phyloP scores from a whole-genome alignment of 2,797 vertebrate genomes.

The Gymnoscopelus microlampas region DNA sequence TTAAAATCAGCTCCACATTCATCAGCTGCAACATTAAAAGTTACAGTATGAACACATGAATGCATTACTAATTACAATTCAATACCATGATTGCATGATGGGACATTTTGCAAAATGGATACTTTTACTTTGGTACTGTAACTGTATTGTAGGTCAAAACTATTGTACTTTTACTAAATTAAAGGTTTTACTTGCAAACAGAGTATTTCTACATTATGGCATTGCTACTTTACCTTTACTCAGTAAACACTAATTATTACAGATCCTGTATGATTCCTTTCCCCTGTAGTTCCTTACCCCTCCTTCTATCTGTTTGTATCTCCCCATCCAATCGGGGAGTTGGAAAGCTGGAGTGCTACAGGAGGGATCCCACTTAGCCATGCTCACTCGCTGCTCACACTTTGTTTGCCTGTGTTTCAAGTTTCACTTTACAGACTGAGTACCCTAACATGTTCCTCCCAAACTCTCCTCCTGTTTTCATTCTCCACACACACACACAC shows the following conservation, averaged over 20 bases:
- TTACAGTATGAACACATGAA: too few species aligned
- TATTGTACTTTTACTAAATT: too few species aligned
- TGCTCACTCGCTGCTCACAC: constrained; percentile 34
- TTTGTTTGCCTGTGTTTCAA: constrained; percentile 18
- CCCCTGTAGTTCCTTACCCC: constrained; percentile 6
- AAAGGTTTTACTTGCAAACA: too few species aligned
- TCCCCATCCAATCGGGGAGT: constrained; percentile 85
- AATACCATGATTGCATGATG: too few species aligned
- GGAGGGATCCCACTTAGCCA: constrained; percentile 61
- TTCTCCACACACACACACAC: not conserved
- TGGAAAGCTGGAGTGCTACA: constrained; percentile 75
- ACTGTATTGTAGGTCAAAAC: too few species aligned
- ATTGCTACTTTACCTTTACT: too few species aligned
- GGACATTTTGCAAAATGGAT: too few species aligned
- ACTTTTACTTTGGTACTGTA: too few species aligned
- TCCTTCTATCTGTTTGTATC: constrained; percentile 42
- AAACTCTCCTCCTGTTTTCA: constrained; percentile 11
- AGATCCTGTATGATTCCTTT: not conserved
- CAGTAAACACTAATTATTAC: not conserved
- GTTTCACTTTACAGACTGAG: constrained; percentile 12
- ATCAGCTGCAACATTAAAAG: too few species aligned
- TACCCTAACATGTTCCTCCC: constrained; percentile 16
- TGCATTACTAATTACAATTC: too few species aligned
- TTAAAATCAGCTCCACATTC: too few species aligned
- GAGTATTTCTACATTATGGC: too few species aligned